Percentiles rank a stretch among this genome's conserved stretches.
Evolutionary conservation across 2,888 invertebrate genomes (phyloP).

Genomic region (Cantharis nigra): DNA sequence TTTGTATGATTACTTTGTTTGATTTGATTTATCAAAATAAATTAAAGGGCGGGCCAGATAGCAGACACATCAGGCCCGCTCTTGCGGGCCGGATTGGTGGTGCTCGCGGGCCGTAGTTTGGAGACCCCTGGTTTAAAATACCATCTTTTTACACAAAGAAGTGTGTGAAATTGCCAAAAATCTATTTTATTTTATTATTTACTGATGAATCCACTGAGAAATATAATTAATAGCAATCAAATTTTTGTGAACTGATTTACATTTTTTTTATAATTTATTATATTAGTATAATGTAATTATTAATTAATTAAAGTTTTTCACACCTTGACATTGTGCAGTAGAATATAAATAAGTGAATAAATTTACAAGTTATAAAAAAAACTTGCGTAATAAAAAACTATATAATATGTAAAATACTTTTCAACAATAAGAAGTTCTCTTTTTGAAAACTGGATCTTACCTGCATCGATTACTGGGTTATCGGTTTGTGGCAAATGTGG

Average conservation of each 20-base stretch:
- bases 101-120: no score
- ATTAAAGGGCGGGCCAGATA: no score
- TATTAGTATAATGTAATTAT: not conserved
- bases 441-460: not conserved
- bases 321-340: not conserved
- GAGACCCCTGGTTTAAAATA: no score
- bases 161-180: no score
- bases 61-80: no score
- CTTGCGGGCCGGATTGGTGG: no score
- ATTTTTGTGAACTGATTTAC: not conserved
- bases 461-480: not conserved
- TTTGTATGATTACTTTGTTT: no score
- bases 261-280: not conserved
- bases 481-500: conserved; percentile 8
- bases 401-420: not conserved
- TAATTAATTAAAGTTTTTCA: not conserved
- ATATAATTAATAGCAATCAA: not conserved
- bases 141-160: no score
- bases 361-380: not conserved
- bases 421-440: not conserved
- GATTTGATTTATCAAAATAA: no score
- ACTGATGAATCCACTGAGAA: not conserved
- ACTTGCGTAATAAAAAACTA: not conserved
- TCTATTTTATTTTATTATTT: not conserved
- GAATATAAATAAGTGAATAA: not conserved